Evolutionary conservation across 2,888 invertebrate genomes (phyloP).

Genomic region (Pterostichus madidus): DNA sequence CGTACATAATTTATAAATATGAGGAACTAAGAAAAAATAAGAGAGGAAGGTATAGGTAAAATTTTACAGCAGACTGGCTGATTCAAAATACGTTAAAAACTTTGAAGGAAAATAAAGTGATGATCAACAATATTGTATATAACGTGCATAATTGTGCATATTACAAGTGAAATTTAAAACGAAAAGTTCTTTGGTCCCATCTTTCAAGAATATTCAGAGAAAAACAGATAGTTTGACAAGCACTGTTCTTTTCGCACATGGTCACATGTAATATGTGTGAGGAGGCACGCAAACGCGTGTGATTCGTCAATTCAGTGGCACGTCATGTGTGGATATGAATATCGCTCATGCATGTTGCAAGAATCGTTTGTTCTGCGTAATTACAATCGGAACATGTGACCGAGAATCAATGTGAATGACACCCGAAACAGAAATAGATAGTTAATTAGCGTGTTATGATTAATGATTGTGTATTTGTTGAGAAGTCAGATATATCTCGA

Average conservation of each 20-base stretch:
- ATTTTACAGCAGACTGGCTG: no score
- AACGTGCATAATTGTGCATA: no score
- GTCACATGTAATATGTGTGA: neutral
- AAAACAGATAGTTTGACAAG: neutral
- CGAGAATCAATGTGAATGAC: neutral
- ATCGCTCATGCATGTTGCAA: conserved; percentile 39
- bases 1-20: no score
- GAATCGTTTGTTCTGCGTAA: conserved; percentile 41
- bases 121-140: no score
- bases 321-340: conserved; percentile 37
- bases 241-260: neutral
- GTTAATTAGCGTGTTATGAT: conserved; percentile 27
- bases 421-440: conserved; percentile 36
- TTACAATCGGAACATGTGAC: conserved; percentile 3
- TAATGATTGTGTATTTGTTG: conserved; percentile 12
- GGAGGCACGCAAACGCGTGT: neutral
- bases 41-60: no score
- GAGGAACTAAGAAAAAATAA: no score
- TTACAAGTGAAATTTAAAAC: no score
- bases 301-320: conserved; percentile 29
- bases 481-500: neutral
- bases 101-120: no score
- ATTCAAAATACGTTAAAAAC: no score
- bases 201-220: neutral
- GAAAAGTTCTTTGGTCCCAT: no score